These are phyloP conservation scores for Heptranchias perlo DNA, from an alignment of 2,113 vertebrate species.

Conservation along the genomic window DNA sequence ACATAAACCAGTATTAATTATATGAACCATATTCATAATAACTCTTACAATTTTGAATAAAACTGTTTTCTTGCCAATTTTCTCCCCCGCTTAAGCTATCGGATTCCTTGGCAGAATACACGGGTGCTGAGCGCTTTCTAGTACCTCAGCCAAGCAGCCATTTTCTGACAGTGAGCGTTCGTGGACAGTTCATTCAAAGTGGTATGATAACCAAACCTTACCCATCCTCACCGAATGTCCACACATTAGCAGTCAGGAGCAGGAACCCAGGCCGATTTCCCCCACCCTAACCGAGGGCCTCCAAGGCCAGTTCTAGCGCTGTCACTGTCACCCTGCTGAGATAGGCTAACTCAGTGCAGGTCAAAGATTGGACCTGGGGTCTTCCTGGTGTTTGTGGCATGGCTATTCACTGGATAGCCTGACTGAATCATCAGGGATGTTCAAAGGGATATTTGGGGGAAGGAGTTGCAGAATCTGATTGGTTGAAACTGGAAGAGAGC, in stretches of 20 bases:
- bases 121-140: background rate
- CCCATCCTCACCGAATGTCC: background rate
- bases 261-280: background rate
- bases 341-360: too few relatives aligned
- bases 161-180: background rate
- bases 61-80: background rate
- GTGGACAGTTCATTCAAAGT: background rate
- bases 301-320: background rate
- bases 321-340: too few relatives aligned
- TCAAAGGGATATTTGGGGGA: too few relatives aligned
- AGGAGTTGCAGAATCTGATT: too few relatives aligned
- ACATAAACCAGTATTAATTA: background rate
- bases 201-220: background rate
- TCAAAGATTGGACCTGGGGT: too few relatives aligned
- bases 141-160: background rate
- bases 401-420: too few relatives aligned
- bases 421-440: too few relatives aligned
- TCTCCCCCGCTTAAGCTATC: background rate
- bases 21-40: background rate
- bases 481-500: too few relatives aligned
- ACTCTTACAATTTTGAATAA: background rate
- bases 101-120: background rate
- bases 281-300: background rate
- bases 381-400: too few relatives aligned
- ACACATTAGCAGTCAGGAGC: background rate